Conservation (phyloP, 2,797 vertebrate genomes). For the Phalloptychus januarius region DNA sequence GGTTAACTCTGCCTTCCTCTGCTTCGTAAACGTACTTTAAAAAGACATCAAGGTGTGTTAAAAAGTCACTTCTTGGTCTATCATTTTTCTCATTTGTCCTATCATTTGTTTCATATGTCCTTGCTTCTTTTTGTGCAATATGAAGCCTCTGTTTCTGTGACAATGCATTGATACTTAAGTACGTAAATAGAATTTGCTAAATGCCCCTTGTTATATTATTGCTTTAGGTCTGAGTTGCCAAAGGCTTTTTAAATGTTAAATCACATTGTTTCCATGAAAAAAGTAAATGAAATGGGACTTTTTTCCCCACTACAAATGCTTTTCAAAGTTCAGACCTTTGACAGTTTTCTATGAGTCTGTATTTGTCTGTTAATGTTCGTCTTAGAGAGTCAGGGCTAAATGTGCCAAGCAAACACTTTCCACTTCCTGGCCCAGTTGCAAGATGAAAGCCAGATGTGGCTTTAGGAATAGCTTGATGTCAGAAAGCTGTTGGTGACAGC, state of each 20-base stretch:
- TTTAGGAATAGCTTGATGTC: conserved; percentile 38
- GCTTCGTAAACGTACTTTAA: conserved; percentile 51
- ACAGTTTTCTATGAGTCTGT: conserved; percentile 65
- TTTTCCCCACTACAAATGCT: conserved; percentile 36
- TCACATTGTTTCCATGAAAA: conserved; percentile 49
- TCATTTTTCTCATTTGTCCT: conserved; percentile 30
- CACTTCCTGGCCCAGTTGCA: conserved; percentile 66
- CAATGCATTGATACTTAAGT: conserved; percentile 67
- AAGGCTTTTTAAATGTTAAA: conserved; percentile 56
- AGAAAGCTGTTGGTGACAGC: conserved; percentile 25
- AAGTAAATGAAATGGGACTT: conserved; percentile 49
- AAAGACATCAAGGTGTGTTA: conserved; percentile 57
- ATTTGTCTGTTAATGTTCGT: conserved; percentile 65
- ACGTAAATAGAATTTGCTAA: conserved; percentile 52
- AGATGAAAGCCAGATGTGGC: conserved; percentile 28
- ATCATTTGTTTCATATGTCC: conserved; percentile 65
- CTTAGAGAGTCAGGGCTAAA: conserved; percentile 64
- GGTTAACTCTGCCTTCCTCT: conserved; percentile 48
- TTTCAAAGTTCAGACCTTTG: conserved; percentile 46
- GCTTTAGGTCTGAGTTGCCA: conserved; percentile 60
- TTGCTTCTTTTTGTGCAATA: conserved; percentile 81
- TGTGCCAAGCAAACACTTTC: conserved; percentile 69
- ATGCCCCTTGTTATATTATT: conserved; percentile 77
- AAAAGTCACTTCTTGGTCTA: conserved; percentile 40
- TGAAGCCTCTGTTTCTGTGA: conserved; percentile 73